A percentile compares a stretch with the other conserved stretches of the same genome.
Conservation (phyloP, 2,888 invertebrate species). For the Drosophila hamatofila region DNA sequence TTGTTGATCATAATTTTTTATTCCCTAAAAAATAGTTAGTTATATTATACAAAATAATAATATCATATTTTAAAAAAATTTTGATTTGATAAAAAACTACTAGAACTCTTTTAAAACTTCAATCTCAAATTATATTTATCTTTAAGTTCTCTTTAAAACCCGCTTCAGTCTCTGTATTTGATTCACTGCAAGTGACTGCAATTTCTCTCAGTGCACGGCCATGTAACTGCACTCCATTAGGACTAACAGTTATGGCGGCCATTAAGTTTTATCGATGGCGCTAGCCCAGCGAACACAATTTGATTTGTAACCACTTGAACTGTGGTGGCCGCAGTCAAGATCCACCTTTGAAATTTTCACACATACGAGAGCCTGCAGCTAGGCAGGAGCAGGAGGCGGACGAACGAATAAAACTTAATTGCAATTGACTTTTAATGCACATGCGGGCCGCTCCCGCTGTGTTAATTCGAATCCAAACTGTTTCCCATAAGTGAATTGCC, state of each 20-base stretch:
- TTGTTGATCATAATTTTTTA: too few relatives aligned
- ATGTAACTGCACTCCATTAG: constrained; percentile 60
- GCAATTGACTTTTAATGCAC: constrained; percentile 79
- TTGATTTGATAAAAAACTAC: too few relatives aligned
- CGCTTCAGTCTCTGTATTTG: background rate
- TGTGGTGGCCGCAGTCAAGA: constrained; percentile 34
- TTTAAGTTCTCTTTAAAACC: too few relatives aligned
- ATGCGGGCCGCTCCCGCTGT: constrained; percentile 66
- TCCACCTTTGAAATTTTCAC: constrained; percentile 79
- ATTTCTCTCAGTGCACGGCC: constrained; percentile 36
- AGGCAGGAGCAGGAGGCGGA: background rate
- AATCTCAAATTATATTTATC: background rate
- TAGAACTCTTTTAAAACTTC: too few relatives aligned
- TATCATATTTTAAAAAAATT: too few relatives aligned
- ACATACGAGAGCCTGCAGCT: constrained; percentile 39
- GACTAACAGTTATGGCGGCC: constrained; percentile 81
- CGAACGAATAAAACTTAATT: constrained; percentile 73
- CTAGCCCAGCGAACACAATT: constrained; percentile 56
- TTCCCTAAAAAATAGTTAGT: too few relatives aligned
- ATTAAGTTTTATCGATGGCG: constrained; percentile 84
- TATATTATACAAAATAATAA: background rate
- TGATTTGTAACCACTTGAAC: constrained; percentile 80
- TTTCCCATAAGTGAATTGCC: constrained; percentile 63
- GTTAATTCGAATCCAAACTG: constrained; percentile 82
- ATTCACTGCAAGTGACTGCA: too few relatives aligned